Percentiles rank a stretch among this genome's conserved stretches.
phyloP scores from a whole-genome alignment of 1,140 invertebrate genomes.

The Pogonomyrmex californicus region DNA sequence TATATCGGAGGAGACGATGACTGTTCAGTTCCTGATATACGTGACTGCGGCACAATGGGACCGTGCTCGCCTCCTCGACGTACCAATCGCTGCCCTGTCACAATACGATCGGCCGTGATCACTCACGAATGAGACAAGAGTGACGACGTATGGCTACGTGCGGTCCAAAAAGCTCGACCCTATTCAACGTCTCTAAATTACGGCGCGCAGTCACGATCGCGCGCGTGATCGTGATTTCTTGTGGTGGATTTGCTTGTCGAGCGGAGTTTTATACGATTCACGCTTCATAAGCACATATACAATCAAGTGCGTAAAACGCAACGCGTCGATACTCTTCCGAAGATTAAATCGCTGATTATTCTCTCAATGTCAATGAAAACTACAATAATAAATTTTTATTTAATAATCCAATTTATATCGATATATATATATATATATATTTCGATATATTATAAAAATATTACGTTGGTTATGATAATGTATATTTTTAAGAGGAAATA shows the following conservation, averaged over 20 bases:
- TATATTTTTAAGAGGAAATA: slow-evolving; percentile 37
- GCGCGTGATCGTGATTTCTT: slow-evolving; percentile 74
- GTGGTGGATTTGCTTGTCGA: slow-evolving; percentile 50
- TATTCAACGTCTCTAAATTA: slow-evolving; percentile 71
- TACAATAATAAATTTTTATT: not conserved
- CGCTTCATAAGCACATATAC: slow-evolving; percentile 50
- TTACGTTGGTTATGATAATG: not conserved
- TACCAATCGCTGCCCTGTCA: slow-evolving; percentile 77
- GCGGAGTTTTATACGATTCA: slow-evolving; percentile 60
- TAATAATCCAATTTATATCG: not conserved
- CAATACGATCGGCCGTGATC: slow-evolving; percentile 78
- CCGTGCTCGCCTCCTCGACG: slow-evolving; percentile 73
- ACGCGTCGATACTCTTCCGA: not conserved
- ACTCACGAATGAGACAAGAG: slow-evolving; percentile 74
- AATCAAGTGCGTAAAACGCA: slow-evolving; percentile 35
- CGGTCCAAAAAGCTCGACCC: slow-evolving; percentile 64
- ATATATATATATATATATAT: not conserved
- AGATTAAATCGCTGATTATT: slow-evolving; percentile 11
- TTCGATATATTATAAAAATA: not conserved
- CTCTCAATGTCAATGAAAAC: not conserved
- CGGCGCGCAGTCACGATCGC: slow-evolving; percentile 71
- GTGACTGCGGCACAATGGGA: slow-evolving; percentile 77
- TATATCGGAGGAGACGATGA: slow-evolving; percentile 73
- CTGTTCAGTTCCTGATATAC: slow-evolving; percentile 75
- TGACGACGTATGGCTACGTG: slow-evolving; percentile 73